Conservation (phyloP, 2,113 vertebrate genomes). For the Pithys albifrons region DNA sequence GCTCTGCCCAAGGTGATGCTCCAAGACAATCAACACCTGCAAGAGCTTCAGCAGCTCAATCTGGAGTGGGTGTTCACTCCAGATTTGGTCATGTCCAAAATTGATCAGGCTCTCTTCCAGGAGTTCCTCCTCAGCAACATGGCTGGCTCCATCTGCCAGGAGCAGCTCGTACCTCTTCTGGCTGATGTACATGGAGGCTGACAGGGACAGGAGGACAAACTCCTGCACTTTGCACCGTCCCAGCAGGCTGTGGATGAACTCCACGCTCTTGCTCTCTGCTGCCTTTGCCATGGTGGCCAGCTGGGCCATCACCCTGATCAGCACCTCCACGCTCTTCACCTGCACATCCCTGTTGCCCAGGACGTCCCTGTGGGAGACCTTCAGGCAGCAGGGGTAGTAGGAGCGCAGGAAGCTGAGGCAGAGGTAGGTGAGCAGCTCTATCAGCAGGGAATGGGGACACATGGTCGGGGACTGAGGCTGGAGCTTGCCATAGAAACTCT, state of each 20-base stretch:
- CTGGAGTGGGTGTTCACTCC: constrained; percentile 92
- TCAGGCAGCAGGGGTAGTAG: constrained; percentile 88
- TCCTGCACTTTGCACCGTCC: constrained; percentile 87
- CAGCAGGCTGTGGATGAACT: constrained; percentile 80
- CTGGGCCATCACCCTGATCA: constrained; percentile 84
- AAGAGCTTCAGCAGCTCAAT: constrained; percentile 93
- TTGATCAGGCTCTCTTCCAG: constrained; percentile 88
- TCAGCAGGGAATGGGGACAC: constrained; percentile 83
- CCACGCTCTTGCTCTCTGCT: constrained; percentile 61
- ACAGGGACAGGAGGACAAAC: constrained; percentile 87
- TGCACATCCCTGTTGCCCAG: constrained; percentile 93
- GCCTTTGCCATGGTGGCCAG: constrained; percentile 76
- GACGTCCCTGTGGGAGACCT: constrained; percentile 80
- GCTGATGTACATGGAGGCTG: constrained; percentile 90
- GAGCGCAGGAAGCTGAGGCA: constrained; percentile 91
- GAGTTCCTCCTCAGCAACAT: constrained; percentile 66
- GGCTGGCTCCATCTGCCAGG: not conserved
- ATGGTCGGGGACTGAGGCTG: constrained; percentile 74
- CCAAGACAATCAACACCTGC: constrained; percentile 89
- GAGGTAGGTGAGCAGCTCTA: constrained; percentile 89
- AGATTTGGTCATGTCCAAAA: constrained; percentile 83
- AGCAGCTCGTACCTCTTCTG: constrained; percentile 75
- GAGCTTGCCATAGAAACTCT: constrained; percentile 88
- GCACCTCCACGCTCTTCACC: constrained; percentile 92
- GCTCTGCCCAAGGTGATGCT: constrained; percentile 82